Evolutionary conservation across 2,888 invertebrate species (phyloP), one percentile per base, ranked within the genome.

Genomic region (Opisthograptis luteolata): DNA sequence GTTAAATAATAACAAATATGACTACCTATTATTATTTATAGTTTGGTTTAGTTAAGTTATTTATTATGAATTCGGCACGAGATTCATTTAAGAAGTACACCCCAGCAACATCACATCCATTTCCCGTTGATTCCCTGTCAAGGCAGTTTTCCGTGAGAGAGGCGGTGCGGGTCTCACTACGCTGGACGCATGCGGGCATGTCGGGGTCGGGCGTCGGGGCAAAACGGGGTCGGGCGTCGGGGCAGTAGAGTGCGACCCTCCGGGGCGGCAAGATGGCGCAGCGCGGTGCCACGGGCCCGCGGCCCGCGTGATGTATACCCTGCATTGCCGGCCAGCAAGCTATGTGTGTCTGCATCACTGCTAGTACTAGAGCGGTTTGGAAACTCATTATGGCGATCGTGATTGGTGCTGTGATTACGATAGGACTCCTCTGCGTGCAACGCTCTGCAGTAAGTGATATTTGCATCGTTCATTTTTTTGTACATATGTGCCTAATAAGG

Each of bases 341-440:
- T 44, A 50, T 50, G 50, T 45, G 50, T 45, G 8, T 27, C 42
- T 43, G 48, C 12, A 32, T 35, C 24, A 41, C 50, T 8, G 14
- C 17, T 2, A n/a, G 49, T 8, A 20, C 32, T 17, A n/a, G n/a
- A n/a, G 42, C 14, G 7, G 20, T 15, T 35, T 44, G 44, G 35
- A 51, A 51, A 25, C 20, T 51, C 34, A 51, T 40, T 10, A 50
- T 51, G 50, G 44, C 44, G 39, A 20, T 51, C 9, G 27, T 27
- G 0, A 7, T 40, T 30, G 30, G 30, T 40, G 27, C 19, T 45
- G 8, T 45, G 1, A 5, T 51, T 31, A 35, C 41, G 7, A 12
- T 37, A 19, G 34, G 34, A 1, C 30, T 40, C 3, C n/a, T 34
- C 39, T 25, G 12, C 9, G 13, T 50, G 10, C 43, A 50, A 32